These are phyloP conservation scores for Slavum lentiscoides DNA, from an alignment of 2,888 invertebrate species.

Conservation along the genomic window DNA sequence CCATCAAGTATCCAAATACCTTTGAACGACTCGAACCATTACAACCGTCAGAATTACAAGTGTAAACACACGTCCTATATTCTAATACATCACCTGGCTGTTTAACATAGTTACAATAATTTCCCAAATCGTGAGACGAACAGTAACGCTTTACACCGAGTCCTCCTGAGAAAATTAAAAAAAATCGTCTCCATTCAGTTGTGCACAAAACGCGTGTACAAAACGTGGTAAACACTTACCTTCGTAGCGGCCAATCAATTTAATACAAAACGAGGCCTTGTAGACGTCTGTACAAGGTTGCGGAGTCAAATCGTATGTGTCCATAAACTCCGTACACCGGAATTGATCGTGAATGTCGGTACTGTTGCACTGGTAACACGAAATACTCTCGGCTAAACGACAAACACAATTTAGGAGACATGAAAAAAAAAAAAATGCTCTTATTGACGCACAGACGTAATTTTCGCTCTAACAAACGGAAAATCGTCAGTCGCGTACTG, in stretches of 20 bases:
- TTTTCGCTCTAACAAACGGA: slow-evolving; percentile 55
- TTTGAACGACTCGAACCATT: slow-evolving; percentile 65
- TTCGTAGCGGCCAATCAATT: slow-evolving; percentile 89
- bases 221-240: slow-evolving; percentile 63
- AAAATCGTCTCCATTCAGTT: slow-evolving; percentile 1
- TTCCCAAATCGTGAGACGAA: slow-evolving; percentile 82
- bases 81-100: slow-evolving; percentile 82
- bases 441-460: no score
- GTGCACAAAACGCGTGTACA: not conserved
- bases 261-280: slow-evolving; percentile 86
- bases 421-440: no score
- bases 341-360: slow-evolving; percentile 76
- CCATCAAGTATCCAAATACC: slow-evolving; percentile 54
- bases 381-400: slow-evolving; percentile 68
- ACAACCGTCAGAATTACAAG: slow-evolving; percentile 81
- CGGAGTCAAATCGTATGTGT: slow-evolving; percentile 68
- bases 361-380: slow-evolving; percentile 89
- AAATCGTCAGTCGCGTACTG: not conserved
- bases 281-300: slow-evolving; percentile 78
- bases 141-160: slow-evolving; percentile 87
- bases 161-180: slow-evolving; percentile 67
- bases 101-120: slow-evolving; percentile 84
- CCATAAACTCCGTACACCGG: slow-evolving; percentile 81
- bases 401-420: slow-evolving; percentile 54
- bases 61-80: slow-evolving; percentile 86